Conservation (phyloP, 23 tunicate genomes). For the Halocynthia aurantium region DNA sequence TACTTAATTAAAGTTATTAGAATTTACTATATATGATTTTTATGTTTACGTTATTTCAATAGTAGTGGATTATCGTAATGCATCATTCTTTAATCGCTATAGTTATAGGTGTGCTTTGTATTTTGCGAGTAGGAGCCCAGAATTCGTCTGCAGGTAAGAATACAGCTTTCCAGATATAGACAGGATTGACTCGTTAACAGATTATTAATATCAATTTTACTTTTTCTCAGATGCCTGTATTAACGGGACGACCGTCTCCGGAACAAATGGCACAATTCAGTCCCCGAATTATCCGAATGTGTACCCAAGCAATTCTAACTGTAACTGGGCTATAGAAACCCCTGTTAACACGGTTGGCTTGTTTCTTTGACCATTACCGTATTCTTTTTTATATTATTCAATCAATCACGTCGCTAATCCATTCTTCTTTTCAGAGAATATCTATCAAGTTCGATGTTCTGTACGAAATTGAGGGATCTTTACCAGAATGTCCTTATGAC, state of each 20-base stretch:
- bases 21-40: too few species aligned
- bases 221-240: too few species aligned
- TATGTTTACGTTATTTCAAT: too few species aligned
- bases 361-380: background rate
- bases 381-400: background rate
- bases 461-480: background rate
- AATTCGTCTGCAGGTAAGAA: too few species aligned
- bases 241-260: background rate
- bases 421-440: slow-evolving; percentile 5
- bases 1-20: too few species aligned
- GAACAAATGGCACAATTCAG: background rate
- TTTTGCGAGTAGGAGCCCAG: too few species aligned
- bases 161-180: too few species aligned
- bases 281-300: background rate
- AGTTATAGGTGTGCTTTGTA: too few species aligned
- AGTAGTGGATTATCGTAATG: too few species aligned
- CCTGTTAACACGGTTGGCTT: slow-evolving; percentile 2
- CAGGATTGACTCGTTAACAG: too few species aligned
- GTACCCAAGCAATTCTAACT: background rate
- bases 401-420: background rate
- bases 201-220: too few species aligned
- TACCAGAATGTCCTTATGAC: background rate
- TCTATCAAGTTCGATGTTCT: background rate
- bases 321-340: background rate
- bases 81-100: too few species aligned